These are phyloP conservation scores for Luidia sarsii DNA, from an alignment of 53 echinoderm and acorn worm genomes.

Conservation along the genomic window DNA sequence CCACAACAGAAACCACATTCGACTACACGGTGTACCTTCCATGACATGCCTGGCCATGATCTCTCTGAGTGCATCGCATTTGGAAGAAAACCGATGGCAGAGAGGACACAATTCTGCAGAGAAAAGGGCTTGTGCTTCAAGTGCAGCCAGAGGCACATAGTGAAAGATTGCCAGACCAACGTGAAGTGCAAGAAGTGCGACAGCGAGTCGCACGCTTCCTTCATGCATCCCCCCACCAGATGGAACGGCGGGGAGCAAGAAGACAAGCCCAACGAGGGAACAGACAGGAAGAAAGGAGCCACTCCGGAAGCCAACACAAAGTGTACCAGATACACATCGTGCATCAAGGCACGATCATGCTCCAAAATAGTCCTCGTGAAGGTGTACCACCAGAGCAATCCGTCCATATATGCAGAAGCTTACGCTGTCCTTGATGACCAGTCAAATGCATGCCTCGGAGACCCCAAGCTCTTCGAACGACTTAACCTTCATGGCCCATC, in stretches of 20 bases:
- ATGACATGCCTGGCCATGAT: background rate
- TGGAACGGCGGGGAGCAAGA: background rate
- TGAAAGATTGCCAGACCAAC: background rate
- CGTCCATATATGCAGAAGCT: background rate
- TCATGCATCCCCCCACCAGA: constrained; percentile 1
- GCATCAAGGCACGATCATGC: constrained; percentile 18
- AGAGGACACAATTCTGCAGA: constrained; percentile 12
- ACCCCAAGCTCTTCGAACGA: constrained; percentile 44
- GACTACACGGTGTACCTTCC: background rate
- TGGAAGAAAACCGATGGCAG: constrained; percentile 14
- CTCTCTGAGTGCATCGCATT: background rate
- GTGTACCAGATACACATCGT: constrained; percentile 42
- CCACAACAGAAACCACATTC: background rate
- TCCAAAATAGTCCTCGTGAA: constrained; percentile 43
- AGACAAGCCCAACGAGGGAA: background rate
- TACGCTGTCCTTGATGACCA: constrained; percentile 62
- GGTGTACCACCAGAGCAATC: constrained; percentile 21
- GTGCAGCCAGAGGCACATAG: background rate
- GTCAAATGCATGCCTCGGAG: constrained; percentile 57
- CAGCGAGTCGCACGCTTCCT: background rate
- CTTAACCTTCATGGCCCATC: constrained; percentile 42
- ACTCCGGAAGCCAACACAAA: constrained; percentile 32
- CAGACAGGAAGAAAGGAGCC: background rate
- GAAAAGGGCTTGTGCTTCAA: constrained; percentile 5
- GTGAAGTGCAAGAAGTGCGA: background rate